Percentiles rank a stretch among this genome's conserved stretches.
Conservation (phyloP, 2,797 vertebrate species). For the Zalophus californianus region DNA sequence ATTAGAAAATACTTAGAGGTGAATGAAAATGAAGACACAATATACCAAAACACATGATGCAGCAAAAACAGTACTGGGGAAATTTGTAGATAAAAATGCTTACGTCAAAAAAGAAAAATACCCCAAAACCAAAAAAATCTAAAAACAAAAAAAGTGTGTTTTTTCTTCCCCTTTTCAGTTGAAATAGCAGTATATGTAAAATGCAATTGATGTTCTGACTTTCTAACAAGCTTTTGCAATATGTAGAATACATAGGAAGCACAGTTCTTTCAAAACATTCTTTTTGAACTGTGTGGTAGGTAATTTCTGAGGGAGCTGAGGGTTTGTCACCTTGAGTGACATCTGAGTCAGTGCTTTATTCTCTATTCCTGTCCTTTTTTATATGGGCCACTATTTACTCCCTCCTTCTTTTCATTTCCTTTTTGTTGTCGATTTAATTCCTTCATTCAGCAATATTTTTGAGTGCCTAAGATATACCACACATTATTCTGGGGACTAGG, state of each 20-base stretch:
- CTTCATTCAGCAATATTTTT: background rate
- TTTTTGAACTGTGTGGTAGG: background rate
- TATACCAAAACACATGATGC: background rate
- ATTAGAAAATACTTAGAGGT: background rate
- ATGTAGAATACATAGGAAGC: background rate
- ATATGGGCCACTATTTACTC: background rate
- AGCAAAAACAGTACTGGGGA: background rate
- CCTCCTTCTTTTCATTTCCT: background rate
- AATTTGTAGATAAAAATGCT: background rate
- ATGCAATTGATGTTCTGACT: background rate
- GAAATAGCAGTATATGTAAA: background rate
- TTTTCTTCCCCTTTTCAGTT: background rate
- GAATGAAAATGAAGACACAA: background rate
- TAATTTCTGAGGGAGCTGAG: background rate
- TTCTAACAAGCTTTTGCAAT: background rate
- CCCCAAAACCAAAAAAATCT: background rate
- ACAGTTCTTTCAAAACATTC: background rate
- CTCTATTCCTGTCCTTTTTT: background rate
- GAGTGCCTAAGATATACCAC: background rate
- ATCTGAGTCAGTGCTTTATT: background rate
- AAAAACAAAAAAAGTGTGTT: background rate
- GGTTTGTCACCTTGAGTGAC: background rate
- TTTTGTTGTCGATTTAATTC: background rate
- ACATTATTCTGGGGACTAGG: background rate
- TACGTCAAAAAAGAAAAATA: background rate